phyloP scores from a whole-genome alignment of 2,888 invertebrate genomes.

The Globia sparganii region DNA sequence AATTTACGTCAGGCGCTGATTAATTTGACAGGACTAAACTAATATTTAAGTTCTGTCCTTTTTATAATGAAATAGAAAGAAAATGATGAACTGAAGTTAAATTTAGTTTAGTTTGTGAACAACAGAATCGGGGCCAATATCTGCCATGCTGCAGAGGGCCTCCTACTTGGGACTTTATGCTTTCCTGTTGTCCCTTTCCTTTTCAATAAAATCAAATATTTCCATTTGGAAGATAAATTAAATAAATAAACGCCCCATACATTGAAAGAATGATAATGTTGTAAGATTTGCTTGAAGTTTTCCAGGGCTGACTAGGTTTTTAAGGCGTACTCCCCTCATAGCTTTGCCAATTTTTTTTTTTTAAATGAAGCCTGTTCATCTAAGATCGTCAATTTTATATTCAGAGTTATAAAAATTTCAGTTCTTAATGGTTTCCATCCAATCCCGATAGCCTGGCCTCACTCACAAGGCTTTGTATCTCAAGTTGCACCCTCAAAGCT shows the following conservation, averaged over 20 bases:
- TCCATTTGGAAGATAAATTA: neutral
- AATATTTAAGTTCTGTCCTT: no score
- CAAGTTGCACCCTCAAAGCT: conserved; percentile 82
- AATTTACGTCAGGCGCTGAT: no score
- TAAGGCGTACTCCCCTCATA: neutral
- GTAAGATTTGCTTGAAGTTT: neutral
- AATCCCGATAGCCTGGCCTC: conserved; percentile 82
- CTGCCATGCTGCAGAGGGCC: neutral
- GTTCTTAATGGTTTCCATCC: conserved; percentile 52
- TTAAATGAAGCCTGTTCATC: neutral
- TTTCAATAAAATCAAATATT: neutral
- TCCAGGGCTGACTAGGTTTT: conserved; percentile 23
- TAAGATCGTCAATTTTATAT: neutral
- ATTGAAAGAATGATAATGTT: neutral
- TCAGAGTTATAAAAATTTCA: neutral
- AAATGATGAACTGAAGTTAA: no score
- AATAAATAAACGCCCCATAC: neutral
- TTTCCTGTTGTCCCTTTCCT: neutral
- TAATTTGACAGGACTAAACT: no score
- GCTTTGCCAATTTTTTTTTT: neutral
- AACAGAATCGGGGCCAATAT: no score
- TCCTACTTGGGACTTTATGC: neutral
- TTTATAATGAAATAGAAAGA: no score
- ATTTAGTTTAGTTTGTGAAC: no score
- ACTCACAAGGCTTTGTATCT: conserved; percentile 84